Evolutionary conservation across 2,888 invertebrate species (phyloP).

Genomic region (Sialis lutaria): DNA sequence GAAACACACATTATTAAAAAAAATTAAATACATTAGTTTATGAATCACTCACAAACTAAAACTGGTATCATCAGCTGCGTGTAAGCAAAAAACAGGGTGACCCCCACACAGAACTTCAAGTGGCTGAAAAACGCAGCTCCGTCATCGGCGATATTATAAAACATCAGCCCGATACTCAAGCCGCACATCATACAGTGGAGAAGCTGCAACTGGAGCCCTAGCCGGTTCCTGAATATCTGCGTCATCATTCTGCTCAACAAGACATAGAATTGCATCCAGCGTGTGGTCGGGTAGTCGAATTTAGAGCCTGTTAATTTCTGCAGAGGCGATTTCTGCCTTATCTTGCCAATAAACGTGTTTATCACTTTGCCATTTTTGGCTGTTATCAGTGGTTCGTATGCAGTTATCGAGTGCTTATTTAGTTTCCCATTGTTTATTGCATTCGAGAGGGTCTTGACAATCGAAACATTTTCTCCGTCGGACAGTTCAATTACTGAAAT

Average conservation of each 20-base stretch:
- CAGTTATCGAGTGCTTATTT: conserved; percentile 17
- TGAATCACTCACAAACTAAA: conserved; percentile 8
- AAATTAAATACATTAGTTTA: not conserved
- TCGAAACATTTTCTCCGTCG: conserved; percentile 28
- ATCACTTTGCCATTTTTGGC: conserved; percentile 1
- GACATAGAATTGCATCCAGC: conserved; percentile 38
- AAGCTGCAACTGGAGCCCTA: conserved; percentile 21
- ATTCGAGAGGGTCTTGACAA: conserved; percentile 31
- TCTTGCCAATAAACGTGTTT: conserved; percentile 1
- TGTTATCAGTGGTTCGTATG: not conserved
- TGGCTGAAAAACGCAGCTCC: conserved; percentile 8
- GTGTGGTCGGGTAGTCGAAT: conserved; percentile 30
- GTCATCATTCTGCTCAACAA: conserved; percentile 39
- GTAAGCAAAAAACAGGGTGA: conserved; percentile 8
- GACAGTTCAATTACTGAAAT: conserved; percentile 45
- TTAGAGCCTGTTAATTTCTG: conserved; percentile 2
- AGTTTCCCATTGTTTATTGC: conserved; percentile 41
- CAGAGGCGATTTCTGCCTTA: not conserved
- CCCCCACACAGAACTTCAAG: conserved; percentile 8
- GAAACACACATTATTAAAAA: conserved; percentile 13
- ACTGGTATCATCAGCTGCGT: conserved; percentile 9
- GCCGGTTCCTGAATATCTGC: conserved; percentile 38
- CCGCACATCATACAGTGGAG: conserved; percentile 8
- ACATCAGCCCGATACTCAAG: conserved; percentile 6
- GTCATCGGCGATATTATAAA: conserved; percentile 8